phyloP scores from a whole-genome alignment of 2,888 invertebrate genomes.

The Platynereis dumerilii region DNA sequence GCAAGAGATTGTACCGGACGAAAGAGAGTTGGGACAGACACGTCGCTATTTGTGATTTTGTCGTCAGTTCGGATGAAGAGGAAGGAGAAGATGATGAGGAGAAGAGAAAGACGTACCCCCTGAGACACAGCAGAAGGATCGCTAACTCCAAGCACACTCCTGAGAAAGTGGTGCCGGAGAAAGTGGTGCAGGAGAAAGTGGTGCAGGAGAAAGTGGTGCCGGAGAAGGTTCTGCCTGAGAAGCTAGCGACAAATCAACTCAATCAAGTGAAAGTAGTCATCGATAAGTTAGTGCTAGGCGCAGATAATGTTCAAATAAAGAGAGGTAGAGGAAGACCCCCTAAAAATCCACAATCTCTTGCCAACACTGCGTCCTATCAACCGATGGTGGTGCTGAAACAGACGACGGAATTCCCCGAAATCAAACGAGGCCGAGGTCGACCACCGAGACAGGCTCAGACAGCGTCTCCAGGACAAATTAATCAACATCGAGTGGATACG shows the following conservation, averaged over 20 bases:
- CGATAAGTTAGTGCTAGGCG: too few species aligned
- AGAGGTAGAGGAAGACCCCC: slow-evolving; percentile 22
- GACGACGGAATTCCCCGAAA: not conserved
- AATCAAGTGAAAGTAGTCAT: slow-evolving; percentile 7
- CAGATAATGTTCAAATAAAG: too few species aligned
- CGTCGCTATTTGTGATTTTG: slow-evolving; percentile 60
- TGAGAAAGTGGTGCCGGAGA: not conserved
- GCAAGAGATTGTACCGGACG: slow-evolving; percentile 72
- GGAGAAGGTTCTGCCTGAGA: not conserved
- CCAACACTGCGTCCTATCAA: not conserved
- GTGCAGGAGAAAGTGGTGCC: not conserved
- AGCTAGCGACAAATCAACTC: slow-evolving; percentile 10
- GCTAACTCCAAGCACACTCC: not conserved
- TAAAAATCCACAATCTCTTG: slow-evolving; percentile 2
- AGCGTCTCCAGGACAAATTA: not conserved
- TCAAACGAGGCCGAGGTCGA: slow-evolving; percentile 25
- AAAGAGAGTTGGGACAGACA: slow-evolving; percentile 61
- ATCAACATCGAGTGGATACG: too few species aligned
- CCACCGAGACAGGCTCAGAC: slow-evolving; percentile 12
- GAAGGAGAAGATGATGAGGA: slow-evolving; percentile 41
- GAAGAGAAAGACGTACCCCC: not conserved
- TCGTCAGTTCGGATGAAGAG: slow-evolving; percentile 62
- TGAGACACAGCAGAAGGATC: not conserved
- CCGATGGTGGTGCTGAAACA: not conserved
- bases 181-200: slow-evolving; percentile 6